Evolutionary conservation across 2,113 vertebrate genomes (phyloP).

Genomic region (Pteruthius melanotis): DNA sequence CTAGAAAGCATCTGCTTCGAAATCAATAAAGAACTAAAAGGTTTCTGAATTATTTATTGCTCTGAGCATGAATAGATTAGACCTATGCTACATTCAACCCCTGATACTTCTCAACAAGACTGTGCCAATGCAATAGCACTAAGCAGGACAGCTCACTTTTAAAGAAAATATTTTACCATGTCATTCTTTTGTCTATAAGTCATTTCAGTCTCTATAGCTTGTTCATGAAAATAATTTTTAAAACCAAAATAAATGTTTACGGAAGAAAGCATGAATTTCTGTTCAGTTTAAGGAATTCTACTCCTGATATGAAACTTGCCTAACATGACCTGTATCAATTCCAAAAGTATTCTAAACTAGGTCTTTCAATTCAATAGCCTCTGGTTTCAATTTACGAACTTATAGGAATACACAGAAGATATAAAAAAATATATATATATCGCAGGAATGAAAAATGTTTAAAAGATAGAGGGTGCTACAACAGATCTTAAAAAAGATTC

Average conservation of each 20-base stretch:
- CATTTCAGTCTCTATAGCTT: not conserved
- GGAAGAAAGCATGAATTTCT: not conserved
- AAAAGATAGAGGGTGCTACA: not conserved
- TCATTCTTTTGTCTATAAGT: not conserved
- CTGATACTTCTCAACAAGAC: not conserved
- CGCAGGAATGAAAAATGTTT: not conserved
- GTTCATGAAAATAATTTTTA: not conserved
- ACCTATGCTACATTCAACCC: not conserved
- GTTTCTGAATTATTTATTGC: slow-evolving; percentile 44
- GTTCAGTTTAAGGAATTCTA: not conserved
- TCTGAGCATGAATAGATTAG: not conserved
- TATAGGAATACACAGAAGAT: not conserved
- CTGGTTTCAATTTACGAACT: not conserved
- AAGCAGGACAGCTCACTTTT: not conserved
- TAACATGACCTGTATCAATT: not conserved
- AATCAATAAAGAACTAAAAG: slow-evolving; percentile 1
- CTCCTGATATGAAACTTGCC: not conserved
- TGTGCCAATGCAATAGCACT: not conserved
- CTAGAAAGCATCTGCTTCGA: not conserved
- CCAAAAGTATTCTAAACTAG: not conserved
- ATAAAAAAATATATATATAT: not conserved
- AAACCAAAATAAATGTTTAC: not conserved
- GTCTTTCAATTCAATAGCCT: not conserved
- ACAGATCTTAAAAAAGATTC: not conserved
- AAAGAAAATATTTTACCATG: not conserved